A percentile compares a stretch with the other conserved stretches of the same genome.
These are phyloP conservation scores for Eudasyphora cyanicolor DNA, from an alignment of 2,888 invertebrate species.

Conservation along the genomic window DNA sequence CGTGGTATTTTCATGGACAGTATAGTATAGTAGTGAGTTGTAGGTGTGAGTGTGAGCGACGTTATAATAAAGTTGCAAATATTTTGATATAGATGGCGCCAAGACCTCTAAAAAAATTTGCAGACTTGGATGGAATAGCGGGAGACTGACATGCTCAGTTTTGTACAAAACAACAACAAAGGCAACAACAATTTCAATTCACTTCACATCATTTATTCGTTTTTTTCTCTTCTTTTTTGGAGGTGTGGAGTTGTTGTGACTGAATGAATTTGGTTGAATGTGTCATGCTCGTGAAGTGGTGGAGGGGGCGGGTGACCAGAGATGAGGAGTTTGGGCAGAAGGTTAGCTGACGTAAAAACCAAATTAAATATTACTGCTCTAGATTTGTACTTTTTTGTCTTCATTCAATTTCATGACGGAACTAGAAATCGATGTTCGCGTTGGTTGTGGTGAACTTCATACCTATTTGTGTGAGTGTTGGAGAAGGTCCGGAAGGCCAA, in stretches of 20 bases:
- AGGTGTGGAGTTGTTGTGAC: not conserved
- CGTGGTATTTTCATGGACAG: slow-evolving; percentile 9
- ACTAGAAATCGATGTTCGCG: slow-evolving; percentile 36
- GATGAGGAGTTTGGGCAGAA: not conserved
- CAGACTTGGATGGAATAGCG: slow-evolving; percentile 29
- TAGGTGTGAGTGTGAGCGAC: slow-evolving; percentile 56
- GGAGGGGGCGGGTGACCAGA: slow-evolving; percentile 36
- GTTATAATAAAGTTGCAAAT: slow-evolving; percentile 69
- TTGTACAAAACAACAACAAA: slow-evolving; percentile 17
- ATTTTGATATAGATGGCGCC: slow-evolving; percentile 71
- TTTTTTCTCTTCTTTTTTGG: not conserved
- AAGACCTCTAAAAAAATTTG: slow-evolving; percentile 14
- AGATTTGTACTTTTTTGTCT: slow-evolving; percentile 44
- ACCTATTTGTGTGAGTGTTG: not conserved
- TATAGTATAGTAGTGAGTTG: slow-evolving; percentile 9
- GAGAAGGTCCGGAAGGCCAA: not conserved
- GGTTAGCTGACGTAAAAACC: slow-evolving; percentile 7
- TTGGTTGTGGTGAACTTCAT: not conserved
- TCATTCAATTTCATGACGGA: slow-evolving; percentile 20
- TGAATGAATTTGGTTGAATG: slow-evolving; percentile 1
- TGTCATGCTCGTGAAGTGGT: not conserved
- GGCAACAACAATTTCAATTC: not conserved
- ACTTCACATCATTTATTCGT: not conserved
- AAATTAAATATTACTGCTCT: slow-evolving; percentile 61
- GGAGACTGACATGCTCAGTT: slow-evolving; percentile 64